phyloP scores from a whole-genome alignment of 37 sponge, comb jelly and placozoan genomes.

The Halichondria panicea region DNA sequence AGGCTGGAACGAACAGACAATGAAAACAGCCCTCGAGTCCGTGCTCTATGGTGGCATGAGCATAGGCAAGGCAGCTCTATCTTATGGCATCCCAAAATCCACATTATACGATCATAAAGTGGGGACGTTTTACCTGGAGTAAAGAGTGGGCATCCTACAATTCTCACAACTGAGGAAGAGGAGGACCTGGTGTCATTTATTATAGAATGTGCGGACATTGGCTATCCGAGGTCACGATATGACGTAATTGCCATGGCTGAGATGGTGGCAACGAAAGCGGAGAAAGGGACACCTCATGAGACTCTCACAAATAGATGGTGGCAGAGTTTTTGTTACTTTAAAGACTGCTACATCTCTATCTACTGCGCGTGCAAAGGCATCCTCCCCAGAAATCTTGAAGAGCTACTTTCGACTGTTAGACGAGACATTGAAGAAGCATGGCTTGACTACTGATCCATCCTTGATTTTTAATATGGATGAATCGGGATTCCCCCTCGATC shows the following conservation, averaged over 20 bases:
- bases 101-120: not conserved
- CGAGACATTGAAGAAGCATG: not conserved
- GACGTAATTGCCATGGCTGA: not conserved
- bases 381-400: not conserved
- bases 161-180: not conserved
- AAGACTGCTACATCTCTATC: not conserved
- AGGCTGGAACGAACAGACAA: too few species aligned
- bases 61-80: not conserved
- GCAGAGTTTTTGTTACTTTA: not conserved
- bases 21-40: too few species aligned
- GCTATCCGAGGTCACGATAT: not conserved
- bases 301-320: slow-evolving; percentile 7
- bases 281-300: not conserved
- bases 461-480: too few species aligned
- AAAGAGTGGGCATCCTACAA: not conserved
- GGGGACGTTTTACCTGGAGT: slow-evolving; percentile 3
- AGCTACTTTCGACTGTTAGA: not conserved
- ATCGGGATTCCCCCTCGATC: not conserved
- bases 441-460: not conserved
- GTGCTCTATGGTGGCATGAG: slow-evolving; percentile 9
- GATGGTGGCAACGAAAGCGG: not conserved
- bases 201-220: not conserved
- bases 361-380: not conserved
- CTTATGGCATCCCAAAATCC: not conserved
- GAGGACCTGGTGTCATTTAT: not conserved